A percentile compares a stretch with the other conserved stretches of the same genome.
phyloP scores from a whole-genome alignment of 2,797 vertebrate genomes.

The Takifugu ocellatus region DNA sequence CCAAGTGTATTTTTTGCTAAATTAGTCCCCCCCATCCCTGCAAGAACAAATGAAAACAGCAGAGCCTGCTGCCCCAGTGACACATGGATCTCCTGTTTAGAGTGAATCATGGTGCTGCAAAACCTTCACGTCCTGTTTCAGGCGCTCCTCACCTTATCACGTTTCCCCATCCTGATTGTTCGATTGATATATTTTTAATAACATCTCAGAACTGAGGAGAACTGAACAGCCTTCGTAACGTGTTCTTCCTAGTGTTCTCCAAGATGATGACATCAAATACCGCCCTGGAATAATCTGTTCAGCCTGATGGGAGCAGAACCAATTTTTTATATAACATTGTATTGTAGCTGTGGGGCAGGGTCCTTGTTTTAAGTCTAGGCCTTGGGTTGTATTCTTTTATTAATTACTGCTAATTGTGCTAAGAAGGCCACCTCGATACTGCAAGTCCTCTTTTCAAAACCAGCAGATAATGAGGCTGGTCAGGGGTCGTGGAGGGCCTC shows the following conservation, averaged over 20 bases:
- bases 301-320: neutral
- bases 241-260: neutral
- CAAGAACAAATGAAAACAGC: constrained; percentile 54
- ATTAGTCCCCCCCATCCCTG: constrained; percentile 65
- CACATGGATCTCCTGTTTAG: neutral
- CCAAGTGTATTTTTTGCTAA: constrained; percentile 64
- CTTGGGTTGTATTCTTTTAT: too few species aligned
- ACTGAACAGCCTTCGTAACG: neutral
- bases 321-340: neutral
- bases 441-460: too few species aligned
- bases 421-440: too few species aligned
- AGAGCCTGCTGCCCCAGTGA: constrained; percentile 42
- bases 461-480: too few species aligned
- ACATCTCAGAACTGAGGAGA: neutral
- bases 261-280: neutral
- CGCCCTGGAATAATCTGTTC: neutral
- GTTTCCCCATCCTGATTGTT: neutral
- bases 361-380: too few species aligned
- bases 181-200: neutral
- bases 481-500: too few species aligned
- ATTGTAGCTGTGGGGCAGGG: too few species aligned
- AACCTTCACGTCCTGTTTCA: neutral
- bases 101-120: neutral
- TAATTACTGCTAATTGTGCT: too few species aligned
- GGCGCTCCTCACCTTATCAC: neutral